These are phyloP conservation scores for Pterobdella sp. DNA, from an alignment of 2,888 invertebrate genomes.

Conservation along the genomic window DNA sequence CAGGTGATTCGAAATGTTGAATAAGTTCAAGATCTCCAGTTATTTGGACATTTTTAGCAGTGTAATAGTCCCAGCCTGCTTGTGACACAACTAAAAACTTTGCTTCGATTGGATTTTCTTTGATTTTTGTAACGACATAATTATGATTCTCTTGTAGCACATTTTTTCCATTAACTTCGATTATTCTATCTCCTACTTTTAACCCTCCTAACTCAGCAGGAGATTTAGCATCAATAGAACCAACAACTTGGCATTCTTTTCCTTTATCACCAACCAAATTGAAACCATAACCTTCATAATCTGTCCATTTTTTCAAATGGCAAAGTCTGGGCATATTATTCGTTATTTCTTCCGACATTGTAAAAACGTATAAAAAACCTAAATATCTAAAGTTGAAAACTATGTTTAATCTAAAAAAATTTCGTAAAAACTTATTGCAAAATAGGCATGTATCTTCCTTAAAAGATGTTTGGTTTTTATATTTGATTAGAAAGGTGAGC, in stretches of 20 bases:
- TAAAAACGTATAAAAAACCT: no score
- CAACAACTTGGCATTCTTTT: constrained; percentile 87
- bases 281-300: constrained; percentile 97
- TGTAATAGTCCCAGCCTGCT: neutral
- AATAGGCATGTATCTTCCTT: no score
- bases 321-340: constrained; percentile 63
- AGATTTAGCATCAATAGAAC: constrained; percentile 71
- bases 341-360: neutral
- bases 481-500: no score
- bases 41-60: neutral
- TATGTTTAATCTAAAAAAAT: no score
- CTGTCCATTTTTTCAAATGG: constrained; percentile 72
- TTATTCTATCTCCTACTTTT: constrained; percentile 70
- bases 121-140: constrained; percentile 81
- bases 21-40: constrained; percentile 3
- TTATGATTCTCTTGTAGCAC: constrained; percentile 53
- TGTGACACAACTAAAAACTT: constrained; percentile 65
- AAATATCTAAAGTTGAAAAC: no score
- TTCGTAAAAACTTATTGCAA: no score
- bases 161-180: constrained; percentile 56
- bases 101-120: constrained; percentile 69
- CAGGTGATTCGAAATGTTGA: neutral
- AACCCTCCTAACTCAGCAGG: constrained; percentile 60
- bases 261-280: constrained; percentile 94
- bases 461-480: no score